phyloP scores from a whole-genome alignment of 2,797 vertebrate genomes.

The Buphagus erythrorhynchus region DNA sequence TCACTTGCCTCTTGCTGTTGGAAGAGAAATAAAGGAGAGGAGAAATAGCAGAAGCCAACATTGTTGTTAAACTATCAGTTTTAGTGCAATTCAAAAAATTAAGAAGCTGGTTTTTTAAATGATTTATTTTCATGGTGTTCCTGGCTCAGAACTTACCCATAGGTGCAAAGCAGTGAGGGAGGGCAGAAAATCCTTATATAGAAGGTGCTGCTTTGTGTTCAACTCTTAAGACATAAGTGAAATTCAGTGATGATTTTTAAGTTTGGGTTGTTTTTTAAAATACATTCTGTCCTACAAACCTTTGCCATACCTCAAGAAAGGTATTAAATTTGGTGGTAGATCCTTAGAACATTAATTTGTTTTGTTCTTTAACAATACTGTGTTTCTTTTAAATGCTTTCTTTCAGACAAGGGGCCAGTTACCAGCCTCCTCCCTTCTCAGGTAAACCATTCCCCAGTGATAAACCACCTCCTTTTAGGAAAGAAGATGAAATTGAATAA shows the following conservation, averaged over 20 bases:
- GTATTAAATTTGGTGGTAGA: neutral
- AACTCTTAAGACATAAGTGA: neutral
- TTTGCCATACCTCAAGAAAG: neutral
- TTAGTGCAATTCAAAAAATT: neutral
- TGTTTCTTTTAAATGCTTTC: conserved; percentile 43
- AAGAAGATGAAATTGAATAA: conserved; percentile 82
- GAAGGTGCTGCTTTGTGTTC: neutral
- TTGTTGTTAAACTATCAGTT: neutral
- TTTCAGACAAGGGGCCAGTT: conserved; percentile 92
- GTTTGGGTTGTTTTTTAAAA: neutral
- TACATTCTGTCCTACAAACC: neutral
- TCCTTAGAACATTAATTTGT: neutral
- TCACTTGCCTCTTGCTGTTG: neutral
- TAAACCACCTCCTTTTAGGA: conserved; percentile 96
- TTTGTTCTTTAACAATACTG: neutral
- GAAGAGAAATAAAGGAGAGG: neutral
- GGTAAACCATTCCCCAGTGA: conserved; percentile 89
- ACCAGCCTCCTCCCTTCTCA: conserved; percentile 92
- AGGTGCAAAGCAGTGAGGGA: neutral
- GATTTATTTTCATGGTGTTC: neutral
- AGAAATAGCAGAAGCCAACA: neutral
- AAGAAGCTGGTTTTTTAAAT: neutral
- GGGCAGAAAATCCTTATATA: neutral
- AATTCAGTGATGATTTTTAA: neutral
- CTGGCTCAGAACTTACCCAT: neutral